Evolutionary conservation across 2,888 invertebrate species (phyloP).

Genomic region (Tryphoninae sp.): DNA sequence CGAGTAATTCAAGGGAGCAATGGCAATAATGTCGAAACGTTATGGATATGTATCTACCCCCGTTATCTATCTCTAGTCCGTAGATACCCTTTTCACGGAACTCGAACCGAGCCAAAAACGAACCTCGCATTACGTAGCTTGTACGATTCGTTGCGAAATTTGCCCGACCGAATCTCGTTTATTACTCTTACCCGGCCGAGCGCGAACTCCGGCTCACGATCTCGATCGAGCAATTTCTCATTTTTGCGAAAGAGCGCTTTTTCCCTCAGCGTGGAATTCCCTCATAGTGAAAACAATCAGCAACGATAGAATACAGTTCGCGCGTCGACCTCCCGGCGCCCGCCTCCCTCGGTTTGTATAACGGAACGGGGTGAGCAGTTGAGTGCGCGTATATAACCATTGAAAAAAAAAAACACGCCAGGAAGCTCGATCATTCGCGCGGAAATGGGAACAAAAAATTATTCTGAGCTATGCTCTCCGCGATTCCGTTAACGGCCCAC

Average conservation of each 20-base stretch:
- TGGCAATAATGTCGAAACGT: too few relatives aligned
- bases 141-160: constrained; percentile 55
- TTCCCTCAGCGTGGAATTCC: constrained; percentile 30
- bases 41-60: background rate
- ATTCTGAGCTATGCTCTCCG: constrained; percentile 35
- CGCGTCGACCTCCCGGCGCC: constrained; percentile 11
- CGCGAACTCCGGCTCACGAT: constrained; percentile 20
- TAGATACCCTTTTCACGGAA: background rate
- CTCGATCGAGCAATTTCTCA: constrained; percentile 48
- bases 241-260: constrained; percentile 26
- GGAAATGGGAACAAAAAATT: constrained; percentile 35
- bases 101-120: background rate
- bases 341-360: background rate
- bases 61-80: background rate
- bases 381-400: constrained; percentile 8
- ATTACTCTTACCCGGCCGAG: constrained; percentile 57
- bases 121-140: constrained; percentile 6
- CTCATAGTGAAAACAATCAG: constrained; percentile 52
- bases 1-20: background rate
- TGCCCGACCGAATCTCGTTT: constrained; percentile 58
- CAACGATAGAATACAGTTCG: constrained; percentile 39
- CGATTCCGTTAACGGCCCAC: constrained; percentile 44
- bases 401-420: too few relatives aligned
- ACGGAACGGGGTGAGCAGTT: constrained; percentile 2
- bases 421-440: constrained; percentile 63